phyloP scores from a whole-genome alignment of 2,888 invertebrate genomes.

The Diloba caeruleocephala region DNA sequence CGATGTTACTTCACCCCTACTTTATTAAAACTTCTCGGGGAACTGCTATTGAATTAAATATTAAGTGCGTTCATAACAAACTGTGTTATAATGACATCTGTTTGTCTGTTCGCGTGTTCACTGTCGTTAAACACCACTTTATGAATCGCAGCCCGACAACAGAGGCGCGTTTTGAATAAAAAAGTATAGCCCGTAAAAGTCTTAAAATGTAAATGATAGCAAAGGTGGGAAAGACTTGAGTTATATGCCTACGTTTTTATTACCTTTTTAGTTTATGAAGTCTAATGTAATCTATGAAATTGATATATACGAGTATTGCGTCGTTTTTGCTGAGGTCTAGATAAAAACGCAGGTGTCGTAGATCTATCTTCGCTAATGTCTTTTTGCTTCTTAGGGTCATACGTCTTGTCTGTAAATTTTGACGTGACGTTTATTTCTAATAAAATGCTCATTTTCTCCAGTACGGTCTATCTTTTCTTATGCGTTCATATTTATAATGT shows the following conservation, averaged over 20 bases:
- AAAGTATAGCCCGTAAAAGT: slow-evolving; percentile 37
- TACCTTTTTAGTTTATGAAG: slow-evolving; percentile 43
- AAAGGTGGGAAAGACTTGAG: slow-evolving; percentile 31
- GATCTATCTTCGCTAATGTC: slow-evolving; percentile 47
- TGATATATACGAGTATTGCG: slow-evolving; percentile 36
- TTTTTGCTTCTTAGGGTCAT: slow-evolving; percentile 40
- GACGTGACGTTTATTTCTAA: slow-evolving; percentile 42
- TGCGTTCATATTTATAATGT: slow-evolving; percentile 1
- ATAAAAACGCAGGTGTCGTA: slow-evolving; percentile 38
- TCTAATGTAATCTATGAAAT: slow-evolving; percentile 42
- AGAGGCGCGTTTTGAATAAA: slow-evolving; percentile 37
- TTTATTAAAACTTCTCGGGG: slow-evolving; percentile 34
- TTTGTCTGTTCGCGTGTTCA: slow-evolving; percentile 60
- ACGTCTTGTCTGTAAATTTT: slow-evolving; percentile 32
- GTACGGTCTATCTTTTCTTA: slow-evolving; percentile 1
- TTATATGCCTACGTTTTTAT: slow-evolving; percentile 42
- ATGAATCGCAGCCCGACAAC: slow-evolving; percentile 45
- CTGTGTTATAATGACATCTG: slow-evolving; percentile 46
- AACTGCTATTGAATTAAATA: slow-evolving; percentile 46
- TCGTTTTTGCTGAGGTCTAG: slow-evolving; percentile 34
- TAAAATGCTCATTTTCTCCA: slow-evolving; percentile 21
- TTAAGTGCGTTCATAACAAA: slow-evolving; percentile 42
- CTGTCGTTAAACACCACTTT: slow-evolving; percentile 52
- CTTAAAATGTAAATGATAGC: slow-evolving; percentile 36
- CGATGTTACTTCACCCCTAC: slow-evolving; percentile 30